These are phyloP conservation scores for Dasypolia templi DNA, from an alignment of 2,888 invertebrate species.

Conservation along the genomic window DNA sequence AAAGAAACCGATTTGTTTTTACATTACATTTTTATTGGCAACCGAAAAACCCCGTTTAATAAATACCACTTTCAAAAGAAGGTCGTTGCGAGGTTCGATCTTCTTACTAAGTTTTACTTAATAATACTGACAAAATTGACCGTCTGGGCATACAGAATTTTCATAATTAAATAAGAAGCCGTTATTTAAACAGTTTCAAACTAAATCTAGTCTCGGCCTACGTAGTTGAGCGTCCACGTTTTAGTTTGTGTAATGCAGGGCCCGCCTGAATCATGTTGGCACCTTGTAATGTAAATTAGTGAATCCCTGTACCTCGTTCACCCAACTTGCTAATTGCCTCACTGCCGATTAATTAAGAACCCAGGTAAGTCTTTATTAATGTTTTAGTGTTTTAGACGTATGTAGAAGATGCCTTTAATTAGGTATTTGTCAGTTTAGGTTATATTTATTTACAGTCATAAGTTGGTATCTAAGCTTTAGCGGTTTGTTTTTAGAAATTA, in stretches of 20 bases:
- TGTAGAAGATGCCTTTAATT: too few species aligned
- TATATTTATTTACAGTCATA: too few species aligned
- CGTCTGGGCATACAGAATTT: not conserved
- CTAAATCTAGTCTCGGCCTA: conserved; percentile 37
- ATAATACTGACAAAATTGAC: conserved; percentile 14
- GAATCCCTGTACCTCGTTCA: conserved; percentile 43
- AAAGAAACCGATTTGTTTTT: conserved; percentile 27
- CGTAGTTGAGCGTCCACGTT: conserved; percentile 34
- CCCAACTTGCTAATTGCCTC: conserved; percentile 57
- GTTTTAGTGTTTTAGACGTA: conserved; percentile 14
- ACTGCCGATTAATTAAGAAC: conserved; percentile 44
- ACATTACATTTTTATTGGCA: not conserved
- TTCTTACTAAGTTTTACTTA: conserved; percentile 4
- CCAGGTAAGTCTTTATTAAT: conserved; percentile 26
- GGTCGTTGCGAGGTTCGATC: not conserved
- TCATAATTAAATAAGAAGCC: conserved; percentile 27
- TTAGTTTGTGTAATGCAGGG: conserved; percentile 27
- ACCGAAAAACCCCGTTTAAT: conserved; percentile 9
- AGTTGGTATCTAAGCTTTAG: too few species aligned
- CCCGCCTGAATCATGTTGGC: conserved; percentile 57
- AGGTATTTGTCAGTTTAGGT: too few species aligned
- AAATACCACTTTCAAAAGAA: conserved; percentile 35
- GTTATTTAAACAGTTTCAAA: conserved; percentile 18
- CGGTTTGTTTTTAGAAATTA: too few species aligned
- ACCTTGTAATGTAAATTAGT: conserved; percentile 58